Evolutionary conservation across 2,888 invertebrate species (phyloP).

Genomic region (Leucophenga montana): DNA sequence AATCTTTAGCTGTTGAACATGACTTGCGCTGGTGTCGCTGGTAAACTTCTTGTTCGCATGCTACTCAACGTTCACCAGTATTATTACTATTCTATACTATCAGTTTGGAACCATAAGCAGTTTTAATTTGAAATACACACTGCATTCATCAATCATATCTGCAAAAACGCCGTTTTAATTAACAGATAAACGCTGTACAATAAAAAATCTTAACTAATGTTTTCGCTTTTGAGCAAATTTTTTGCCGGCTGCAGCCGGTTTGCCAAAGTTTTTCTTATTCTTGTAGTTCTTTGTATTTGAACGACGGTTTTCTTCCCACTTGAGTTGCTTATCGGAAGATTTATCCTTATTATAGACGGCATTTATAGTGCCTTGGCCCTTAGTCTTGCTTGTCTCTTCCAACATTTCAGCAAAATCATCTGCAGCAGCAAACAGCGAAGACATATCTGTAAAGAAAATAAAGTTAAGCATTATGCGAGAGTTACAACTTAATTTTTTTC

Average conservation of each 20-base stretch:
- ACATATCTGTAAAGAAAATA: slow-evolving; percentile 72
- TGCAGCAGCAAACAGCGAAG: slow-evolving; percentile 85
- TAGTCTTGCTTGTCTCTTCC: slow-evolving; percentile 85
- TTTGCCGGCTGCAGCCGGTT: slow-evolving; percentile 26
- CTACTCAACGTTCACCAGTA: too few relatives aligned
- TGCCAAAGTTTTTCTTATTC: slow-evolving; percentile 51
- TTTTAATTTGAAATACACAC: slow-evolving; percentile 38
- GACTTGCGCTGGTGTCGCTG: too few relatives aligned
- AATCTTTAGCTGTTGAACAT: too few relatives aligned
- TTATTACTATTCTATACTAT: too few relatives aligned
- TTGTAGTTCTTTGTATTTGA: slow-evolving; percentile 65
- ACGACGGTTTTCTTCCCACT: slow-evolving; percentile 84
- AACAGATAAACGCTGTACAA: neutral
- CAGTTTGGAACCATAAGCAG: too few relatives aligned
- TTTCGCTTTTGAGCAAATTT: slow-evolving; percentile 56
- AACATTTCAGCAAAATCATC: slow-evolving; percentile 91
- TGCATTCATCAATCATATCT: slow-evolving; percentile 43
- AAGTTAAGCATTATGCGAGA: too few relatives aligned
- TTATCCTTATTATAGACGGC: slow-evolving; percentile 84
- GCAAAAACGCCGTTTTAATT: neutral
- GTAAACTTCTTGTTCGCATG: too few relatives aligned
- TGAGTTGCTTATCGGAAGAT: slow-evolving; percentile 83
- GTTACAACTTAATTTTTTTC: neutral
- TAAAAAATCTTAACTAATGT: slow-evolving; percentile 33
- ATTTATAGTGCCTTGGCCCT: slow-evolving; percentile 80